Conservation (phyloP, 2,113 vertebrate species). For the Rhegmatorhina hoffmannsi region DNA sequence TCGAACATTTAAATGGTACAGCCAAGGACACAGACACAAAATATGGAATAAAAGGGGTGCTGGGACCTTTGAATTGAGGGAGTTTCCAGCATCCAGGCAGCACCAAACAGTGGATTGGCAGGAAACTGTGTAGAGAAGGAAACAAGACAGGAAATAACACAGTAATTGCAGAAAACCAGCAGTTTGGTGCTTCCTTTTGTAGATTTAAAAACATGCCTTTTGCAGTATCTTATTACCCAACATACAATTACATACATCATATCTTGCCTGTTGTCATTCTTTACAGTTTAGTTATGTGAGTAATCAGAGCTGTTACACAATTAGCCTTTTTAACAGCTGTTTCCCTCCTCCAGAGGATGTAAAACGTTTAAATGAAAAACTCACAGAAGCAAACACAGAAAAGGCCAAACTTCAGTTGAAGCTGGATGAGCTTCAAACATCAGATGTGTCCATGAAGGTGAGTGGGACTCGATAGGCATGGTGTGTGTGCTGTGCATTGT, state of each 20-base stretch:
- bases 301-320: neutral
- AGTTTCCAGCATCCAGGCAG: neutral
- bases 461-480: neutral
- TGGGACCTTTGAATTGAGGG: neutral
- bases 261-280: neutral
- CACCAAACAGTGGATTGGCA: neutral
- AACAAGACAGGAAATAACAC: neutral
- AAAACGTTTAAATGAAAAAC: constrained; percentile 88
- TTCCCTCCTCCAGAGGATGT: constrained; percentile 82
- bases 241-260: neutral
- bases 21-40: neutral
- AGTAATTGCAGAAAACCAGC: neutral
- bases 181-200: neutral
- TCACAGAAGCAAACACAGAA: constrained; percentile 85
- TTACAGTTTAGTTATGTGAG: neutral
- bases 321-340: neutral
- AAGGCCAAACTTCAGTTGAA: constrained; percentile 90
- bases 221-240: neutral
- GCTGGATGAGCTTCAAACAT: constrained; percentile 92
- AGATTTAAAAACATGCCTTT: fast-evolving
- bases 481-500: neutral
- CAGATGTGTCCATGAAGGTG: constrained; percentile 92
- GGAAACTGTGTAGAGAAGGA: neutral
- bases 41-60: neutral
- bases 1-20: constrained; percentile 91